A percentile compares a stretch with the other conserved stretches of the same genome.
phyloP scores from a whole-genome alignment of 2,113 vertebrate species.

The Guaruba guarouba region DNA sequence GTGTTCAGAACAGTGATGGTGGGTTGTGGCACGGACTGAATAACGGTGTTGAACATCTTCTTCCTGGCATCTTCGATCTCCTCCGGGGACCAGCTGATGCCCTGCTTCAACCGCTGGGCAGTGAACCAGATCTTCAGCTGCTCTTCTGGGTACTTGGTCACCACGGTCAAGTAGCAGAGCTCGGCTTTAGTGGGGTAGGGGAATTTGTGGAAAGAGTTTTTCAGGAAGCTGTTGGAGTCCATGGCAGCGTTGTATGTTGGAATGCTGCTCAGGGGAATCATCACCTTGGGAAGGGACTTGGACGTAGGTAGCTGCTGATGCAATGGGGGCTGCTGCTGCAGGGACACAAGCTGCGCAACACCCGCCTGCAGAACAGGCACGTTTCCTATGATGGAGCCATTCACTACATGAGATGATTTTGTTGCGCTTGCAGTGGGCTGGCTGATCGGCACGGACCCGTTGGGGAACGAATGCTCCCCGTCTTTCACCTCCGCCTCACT shows the following conservation, averaged over 20 bases:
- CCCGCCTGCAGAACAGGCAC: constrained; percentile 89
- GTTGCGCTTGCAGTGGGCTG: constrained; percentile 73
- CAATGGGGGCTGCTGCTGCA: constrained; percentile 82
- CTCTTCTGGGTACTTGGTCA: constrained; percentile 97
- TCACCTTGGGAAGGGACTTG: constrained; percentile 95
- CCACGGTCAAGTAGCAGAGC: constrained; percentile 96
- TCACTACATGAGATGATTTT: constrained; percentile 79
- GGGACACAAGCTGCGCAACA: constrained; percentile 89
- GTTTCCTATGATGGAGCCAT: constrained; percentile 84
- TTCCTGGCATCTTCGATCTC: constrained; percentile 97
- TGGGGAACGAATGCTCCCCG: constrained; percentile 78
- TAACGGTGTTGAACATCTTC: constrained; percentile 98
- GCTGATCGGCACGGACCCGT: constrained; percentile 73
- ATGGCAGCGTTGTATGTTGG: constrained; percentile 94
- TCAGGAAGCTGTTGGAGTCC: constrained; percentile 96
- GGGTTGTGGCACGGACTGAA: constrained; percentile 85
- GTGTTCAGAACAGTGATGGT: constrained; percentile 93
- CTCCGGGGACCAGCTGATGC: constrained; percentile 99
- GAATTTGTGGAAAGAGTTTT: constrained; percentile 97
- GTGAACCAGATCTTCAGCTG: constrained; percentile 99
- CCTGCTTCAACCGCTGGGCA: constrained; percentile 95
- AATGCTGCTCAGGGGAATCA: constrained; percentile 98
- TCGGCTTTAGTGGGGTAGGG: constrained; percentile 97
- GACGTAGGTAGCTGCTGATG: constrained; percentile 79
- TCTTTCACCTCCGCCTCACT: constrained; percentile 69